These are phyloP conservation scores for Enteromius unitaeniatus DNA, from an alignment of 2,797 vertebrate genomes.

Conservation along the genomic window DNA sequence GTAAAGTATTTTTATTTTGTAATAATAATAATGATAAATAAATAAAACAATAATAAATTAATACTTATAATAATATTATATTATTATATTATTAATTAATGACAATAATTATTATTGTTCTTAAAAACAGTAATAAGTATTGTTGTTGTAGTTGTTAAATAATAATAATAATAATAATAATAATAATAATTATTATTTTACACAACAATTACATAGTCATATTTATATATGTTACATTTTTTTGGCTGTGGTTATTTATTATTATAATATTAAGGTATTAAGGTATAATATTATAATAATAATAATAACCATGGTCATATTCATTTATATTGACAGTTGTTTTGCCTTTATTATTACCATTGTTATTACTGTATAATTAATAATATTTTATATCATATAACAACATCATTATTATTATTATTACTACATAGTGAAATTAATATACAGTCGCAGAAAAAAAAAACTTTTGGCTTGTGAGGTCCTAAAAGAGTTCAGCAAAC, in stretches of 20 bases:
- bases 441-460: not conserved
- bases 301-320: too few relatives aligned
- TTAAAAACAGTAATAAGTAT: too few relatives aligned
- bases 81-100: not conserved
- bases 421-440: not conserved
- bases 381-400: not conserved
- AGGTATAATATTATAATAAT: not conserved
- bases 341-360: not conserved
- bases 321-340: not conserved
- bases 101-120: not conserved
- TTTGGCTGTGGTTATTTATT: not conserved
- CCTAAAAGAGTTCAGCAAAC: too few relatives aligned
- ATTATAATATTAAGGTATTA: too few relatives aligned
- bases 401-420: not conserved
- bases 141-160: too few relatives aligned
- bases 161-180: not conserved
- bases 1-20: not conserved
- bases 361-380: not conserved
- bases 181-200: not conserved
- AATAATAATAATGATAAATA: not conserved
- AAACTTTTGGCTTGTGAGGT: too few relatives aligned
- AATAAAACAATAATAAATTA: not conserved
- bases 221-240: too few relatives aligned
- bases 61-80: not conserved
- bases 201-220: not conserved